These are phyloP conservation scores for Cremastobaeus sp. DNA, from an alignment of 2,888 invertebrate genomes.

Conservation along the genomic window DNA sequence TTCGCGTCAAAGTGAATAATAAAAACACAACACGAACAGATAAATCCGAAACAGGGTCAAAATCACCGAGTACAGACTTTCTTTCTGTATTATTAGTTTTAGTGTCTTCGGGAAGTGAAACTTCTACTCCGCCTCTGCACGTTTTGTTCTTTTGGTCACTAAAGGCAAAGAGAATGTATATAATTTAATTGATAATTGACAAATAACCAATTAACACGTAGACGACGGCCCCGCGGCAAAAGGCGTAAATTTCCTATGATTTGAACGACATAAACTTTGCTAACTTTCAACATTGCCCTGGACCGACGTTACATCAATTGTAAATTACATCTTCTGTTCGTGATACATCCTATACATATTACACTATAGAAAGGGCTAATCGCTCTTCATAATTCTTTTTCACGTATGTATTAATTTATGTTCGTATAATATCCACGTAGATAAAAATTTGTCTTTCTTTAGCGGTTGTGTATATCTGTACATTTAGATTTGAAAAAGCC, in stretches of 20 bases:
- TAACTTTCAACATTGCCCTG: constrained; percentile 75
- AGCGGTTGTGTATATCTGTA: constrained; percentile 55
- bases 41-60: too few relatives aligned
- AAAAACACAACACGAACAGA: too few relatives aligned
- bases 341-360: constrained; percentile 55
- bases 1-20: too few relatives aligned
- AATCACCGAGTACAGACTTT: too few relatives aligned
- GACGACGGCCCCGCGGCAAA: constrained; percentile 72
- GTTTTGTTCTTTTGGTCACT: constrained; percentile 35
- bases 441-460: constrained; percentile 51
- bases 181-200: constrained; percentile 77
- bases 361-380: constrained; percentile 44
- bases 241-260: constrained; percentile 72
- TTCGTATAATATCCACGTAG: constrained; percentile 44
- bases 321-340: constrained; percentile 70
- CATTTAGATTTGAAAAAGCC: constrained; percentile 58
- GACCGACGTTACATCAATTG: constrained; percentile 75
- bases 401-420: constrained; percentile 19
- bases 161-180: constrained; percentile 60
- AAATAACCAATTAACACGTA: constrained; percentile 75
- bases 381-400: constrained; percentile 10
- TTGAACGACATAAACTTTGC: constrained; percentile 74
- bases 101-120: too few relatives aligned
- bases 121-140: too few relatives aligned
- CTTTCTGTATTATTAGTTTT: too few relatives aligned